Base-by-base conservation (phyloP, 1,140 invertebrate species). In the Venturia canescens region DNA sequence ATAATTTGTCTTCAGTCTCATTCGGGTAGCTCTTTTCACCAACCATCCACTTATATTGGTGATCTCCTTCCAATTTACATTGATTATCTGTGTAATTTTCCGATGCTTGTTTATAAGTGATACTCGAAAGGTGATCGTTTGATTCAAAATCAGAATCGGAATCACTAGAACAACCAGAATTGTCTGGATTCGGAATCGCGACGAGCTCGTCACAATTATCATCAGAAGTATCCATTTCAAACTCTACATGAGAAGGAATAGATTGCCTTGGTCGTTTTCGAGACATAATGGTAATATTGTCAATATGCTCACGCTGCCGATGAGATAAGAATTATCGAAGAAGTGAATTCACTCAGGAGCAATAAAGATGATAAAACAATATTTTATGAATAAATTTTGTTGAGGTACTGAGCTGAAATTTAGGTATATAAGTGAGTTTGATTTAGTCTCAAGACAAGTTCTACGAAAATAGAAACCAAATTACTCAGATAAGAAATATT, bases 41-140 rank as follows among this genome's bases (percentile, higher is more conserved):
- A 75, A 53, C 34, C 16, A 80, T 34, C 83, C 79, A 80, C 50
- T 31, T 34, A 48, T 78, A 83, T 34, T 79, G 5, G 63, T 81
- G 67, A 69, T 80, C 31, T 72, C 31, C 50, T 81, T 83, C 82
- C 26, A 83, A 70, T 74, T 81, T 81, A 78, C 48, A 44, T 78
- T 79, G 79, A 67, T 80, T 48, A 23, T 71, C 74, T 38, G 31
- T 29, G 69, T 80, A 83, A 72, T 38, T 78, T 72, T 80, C 23
- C 29, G 5, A 53, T 50, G 66, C 23, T 72, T 77, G 34, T 60
- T 23, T 78, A 80, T 82, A 82, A 29, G 67, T 69, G n/a, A 63
- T 70, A 31, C 69, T 38, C 38, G 76, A 67, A 79, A 63, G 74
- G 63, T 4, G 18, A 77, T 31, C 18, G 18, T 15, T 27, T 27